A percentile compares a stretch with the other conserved stretches of the same genome.
Evolutionary conservation across 2,888 invertebrate species (phyloP).

Genomic region (Amaurobius ferox): DNA sequence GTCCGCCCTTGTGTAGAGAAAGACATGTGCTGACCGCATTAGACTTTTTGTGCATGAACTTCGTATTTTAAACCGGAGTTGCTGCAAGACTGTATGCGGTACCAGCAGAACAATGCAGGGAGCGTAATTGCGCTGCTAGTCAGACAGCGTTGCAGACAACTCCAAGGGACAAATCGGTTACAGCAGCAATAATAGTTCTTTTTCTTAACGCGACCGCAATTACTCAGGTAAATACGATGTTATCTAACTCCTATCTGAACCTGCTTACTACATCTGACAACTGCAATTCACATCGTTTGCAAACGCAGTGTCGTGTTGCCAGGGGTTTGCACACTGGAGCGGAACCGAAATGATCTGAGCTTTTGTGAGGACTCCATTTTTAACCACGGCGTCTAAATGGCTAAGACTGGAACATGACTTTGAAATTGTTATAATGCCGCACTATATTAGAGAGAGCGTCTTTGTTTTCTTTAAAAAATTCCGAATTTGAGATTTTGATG

Average conservation of each 20-base stretch:
- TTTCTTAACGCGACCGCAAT: not conserved
- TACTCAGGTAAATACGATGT: not conserved
- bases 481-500: too few relatives aligned
- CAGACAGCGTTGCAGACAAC: not conserved
- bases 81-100: too few relatives aligned
- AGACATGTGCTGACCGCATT: too few relatives aligned
- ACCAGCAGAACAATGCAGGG: too few relatives aligned
- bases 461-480: too few relatives aligned
- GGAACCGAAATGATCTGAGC: not conserved
- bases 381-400: not conserved
- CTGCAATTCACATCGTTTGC: not conserved
- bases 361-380: not conserved
- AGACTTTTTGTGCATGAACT: too few relatives aligned
- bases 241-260: not conserved
- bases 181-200: not conserved
- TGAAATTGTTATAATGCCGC: too few relatives aligned
- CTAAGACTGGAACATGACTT: too few relatives aligned
- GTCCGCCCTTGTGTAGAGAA: too few relatives aligned
- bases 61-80: too few relatives aligned
- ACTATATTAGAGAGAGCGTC: too few relatives aligned
- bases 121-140: too few relatives aligned
- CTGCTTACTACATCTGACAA: not conserved
- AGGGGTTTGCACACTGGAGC: not conserved
- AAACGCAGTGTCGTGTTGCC: not conserved
- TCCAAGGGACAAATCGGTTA: not conserved